A percentile compares a stretch with the other conserved stretches of the same genome.
phyloP scores from a whole-genome alignment of 2,113 vertebrate species.

The Addax nasomaculatus region DNA sequence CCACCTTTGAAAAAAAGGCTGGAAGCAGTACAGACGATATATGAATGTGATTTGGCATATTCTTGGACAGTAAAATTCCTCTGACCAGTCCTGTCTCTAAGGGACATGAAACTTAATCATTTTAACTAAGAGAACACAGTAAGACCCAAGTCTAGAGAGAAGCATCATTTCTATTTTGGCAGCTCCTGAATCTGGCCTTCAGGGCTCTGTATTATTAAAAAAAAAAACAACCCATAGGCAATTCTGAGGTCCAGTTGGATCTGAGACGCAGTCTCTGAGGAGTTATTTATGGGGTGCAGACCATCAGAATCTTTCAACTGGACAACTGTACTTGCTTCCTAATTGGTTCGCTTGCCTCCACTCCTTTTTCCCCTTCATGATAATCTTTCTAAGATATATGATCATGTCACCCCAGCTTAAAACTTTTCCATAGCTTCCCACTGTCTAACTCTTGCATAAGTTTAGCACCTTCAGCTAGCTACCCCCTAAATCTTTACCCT shows the following conservation, averaged over 20 bases:
- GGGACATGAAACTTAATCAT: background rate
- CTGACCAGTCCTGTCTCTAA: background rate
- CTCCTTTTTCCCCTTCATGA: background rate
- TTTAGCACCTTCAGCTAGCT: background rate
- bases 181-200: background rate
- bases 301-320: background rate
- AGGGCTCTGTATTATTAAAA: background rate
- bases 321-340: background rate
- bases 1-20: background rate
- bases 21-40: background rate
- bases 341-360: background rate
- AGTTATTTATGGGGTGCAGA: background rate
- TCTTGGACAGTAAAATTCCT: background rate
- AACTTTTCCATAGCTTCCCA: background rate
- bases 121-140: background rate
- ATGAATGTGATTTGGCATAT: background rate
- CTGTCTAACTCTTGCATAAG: background rate
- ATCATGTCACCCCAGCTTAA: background rate
- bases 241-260: background rate
- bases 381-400: background rate
- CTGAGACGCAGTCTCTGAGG: background rate
- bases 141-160: background rate
- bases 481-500: background rate
- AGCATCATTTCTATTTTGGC: background rate
- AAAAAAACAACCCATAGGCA: background rate